Conservation (phyloP, 2,888 invertebrate genomes). For the Anagyrus pseudococci region DNA sequence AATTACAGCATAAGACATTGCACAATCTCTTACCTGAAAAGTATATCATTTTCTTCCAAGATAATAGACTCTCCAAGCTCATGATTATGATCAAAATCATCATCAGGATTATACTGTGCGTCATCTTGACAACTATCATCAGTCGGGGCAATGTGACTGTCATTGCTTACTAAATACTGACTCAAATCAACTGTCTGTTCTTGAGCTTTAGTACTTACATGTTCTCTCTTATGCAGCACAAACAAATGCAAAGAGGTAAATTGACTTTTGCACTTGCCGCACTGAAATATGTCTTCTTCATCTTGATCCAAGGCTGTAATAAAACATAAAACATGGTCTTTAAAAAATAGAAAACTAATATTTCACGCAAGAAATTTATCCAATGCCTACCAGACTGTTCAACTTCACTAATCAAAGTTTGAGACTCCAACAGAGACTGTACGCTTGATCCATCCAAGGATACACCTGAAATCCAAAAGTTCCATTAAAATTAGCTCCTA, state of each 20-base stretch:
- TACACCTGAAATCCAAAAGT: conserved; percentile 47
- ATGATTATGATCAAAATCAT: conserved; percentile 50
- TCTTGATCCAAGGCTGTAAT: conserved; percentile 60
- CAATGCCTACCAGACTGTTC: conserved; percentile 54
- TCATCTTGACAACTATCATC: conserved; percentile 50
- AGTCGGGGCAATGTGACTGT: conserved; percentile 47
- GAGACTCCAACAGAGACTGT: conserved; percentile 56
- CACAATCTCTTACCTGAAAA: conserved; percentile 51
- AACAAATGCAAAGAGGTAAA: conserved; percentile 69
- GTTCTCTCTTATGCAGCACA: conserved; percentile 68
- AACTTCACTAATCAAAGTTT: conserved; percentile 55
- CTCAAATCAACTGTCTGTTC: conserved; percentile 56
- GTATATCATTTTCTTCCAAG: conserved; percentile 57
- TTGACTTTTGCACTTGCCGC: conserved; percentile 73
- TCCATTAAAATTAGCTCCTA: not conserved
- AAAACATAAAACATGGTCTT: conserved; percentile 13
- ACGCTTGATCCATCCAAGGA: conserved; percentile 56
- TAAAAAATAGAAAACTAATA: not conserved
- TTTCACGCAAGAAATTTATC: not conserved
- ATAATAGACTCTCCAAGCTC: conserved; percentile 56
- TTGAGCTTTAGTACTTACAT: conserved; percentile 49
- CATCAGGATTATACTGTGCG: conserved; percentile 51
- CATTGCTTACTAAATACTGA: conserved; percentile 54
- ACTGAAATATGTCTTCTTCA: conserved; percentile 74
- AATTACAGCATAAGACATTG: too few species aligned